Evolutionary conservation across 64 coral and sea anemone genomes (phyloP), one percentile per base, ranked within the genome.

Genomic region (Dendrophyllia cribrosa): DNA sequence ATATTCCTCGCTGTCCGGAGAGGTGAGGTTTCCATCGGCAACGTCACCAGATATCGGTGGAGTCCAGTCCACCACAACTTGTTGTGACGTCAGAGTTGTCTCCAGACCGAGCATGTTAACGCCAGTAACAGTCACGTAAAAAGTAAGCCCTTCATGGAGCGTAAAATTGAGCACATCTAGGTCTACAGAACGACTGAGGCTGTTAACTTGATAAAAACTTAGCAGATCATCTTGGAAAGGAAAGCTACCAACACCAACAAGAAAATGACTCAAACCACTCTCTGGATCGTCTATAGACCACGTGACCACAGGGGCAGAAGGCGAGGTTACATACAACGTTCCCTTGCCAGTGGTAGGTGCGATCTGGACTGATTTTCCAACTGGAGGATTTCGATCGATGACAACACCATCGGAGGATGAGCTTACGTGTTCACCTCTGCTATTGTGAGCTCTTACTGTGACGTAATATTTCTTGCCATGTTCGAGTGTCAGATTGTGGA

Each of bases 401-500:
- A 97, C 77, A 68, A 97, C 95, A 62, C 95, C 95, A 68, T 97
- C 95, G 11, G 95, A 97, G 17, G 93, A 95, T 10, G 96, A 75
- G 13, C 76, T 81, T 9, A 92, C 66, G 59, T 74, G 92, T 90
- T 98, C 96, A 24, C 93, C 93, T 86, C 90, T 66, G 26, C 65
- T 74, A 78, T 98, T 98, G 65, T 77, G 46, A 64, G 96, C 96
- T 64, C 91, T 89, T 12, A 97, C 82, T 16, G 95, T 97, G 47
- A 92, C 92, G 75, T 97, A 97, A 88, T 97, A 97, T 73, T 70
- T 87, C 9, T 59, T 89, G 1, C 97, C 97, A 51, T 99, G 97
- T 9, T 43, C 72, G 0, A 99, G 88, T 67, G 94, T 96, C 12
- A 99, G 67, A 49, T 96, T 96, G 67, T 96, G 44, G 67, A 99